phyloP scores from a whole-genome alignment of 2,888 invertebrate species.

The Pristionchus arcanus region DNA sequence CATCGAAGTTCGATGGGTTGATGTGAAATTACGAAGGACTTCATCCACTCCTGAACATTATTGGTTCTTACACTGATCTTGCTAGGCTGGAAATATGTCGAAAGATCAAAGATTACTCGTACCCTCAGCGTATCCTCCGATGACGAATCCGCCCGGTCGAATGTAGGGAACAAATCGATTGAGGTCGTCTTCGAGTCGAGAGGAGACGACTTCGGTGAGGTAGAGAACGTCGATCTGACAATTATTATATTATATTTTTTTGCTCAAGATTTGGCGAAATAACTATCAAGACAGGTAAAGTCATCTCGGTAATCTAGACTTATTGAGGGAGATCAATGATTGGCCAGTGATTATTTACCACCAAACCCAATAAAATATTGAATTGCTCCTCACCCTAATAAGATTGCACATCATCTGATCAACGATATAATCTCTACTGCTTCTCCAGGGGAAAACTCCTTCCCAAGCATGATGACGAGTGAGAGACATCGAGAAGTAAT shows the following conservation, averaged over 20 bases:
- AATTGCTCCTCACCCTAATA: not conserved
- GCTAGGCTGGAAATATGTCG: not conserved
- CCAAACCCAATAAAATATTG: not conserved
- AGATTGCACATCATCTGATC: conserved; percentile 43
- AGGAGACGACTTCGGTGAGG: not conserved
- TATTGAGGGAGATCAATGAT: not conserved
- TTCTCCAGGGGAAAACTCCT: conserved; percentile 44
- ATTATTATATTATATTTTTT: not conserved
- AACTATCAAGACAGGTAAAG: too few relatives aligned
- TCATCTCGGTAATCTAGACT: too few relatives aligned
- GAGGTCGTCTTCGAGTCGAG: not conserved
- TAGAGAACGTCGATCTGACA: conserved; percentile 42
- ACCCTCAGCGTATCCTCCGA: conserved; percentile 38
- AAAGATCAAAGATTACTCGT: too few relatives aligned
- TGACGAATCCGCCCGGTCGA: conserved; percentile 33
- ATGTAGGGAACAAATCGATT: conserved; percentile 38
- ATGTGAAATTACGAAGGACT: conserved; percentile 26
- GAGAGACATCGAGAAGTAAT: conserved; percentile 33
- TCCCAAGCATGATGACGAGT: conserved; percentile 48
- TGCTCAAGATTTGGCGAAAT: not conserved
- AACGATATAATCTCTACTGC: conserved; percentile 12
- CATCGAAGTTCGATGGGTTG: not conserved
- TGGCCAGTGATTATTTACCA: not conserved
- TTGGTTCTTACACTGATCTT: not conserved
- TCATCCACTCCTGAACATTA: conserved; percentile 39